These are phyloP conservation scores for Agrotis exclamationis DNA, from an alignment of 2,888 invertebrate species.

Conservation along the genomic window DNA sequence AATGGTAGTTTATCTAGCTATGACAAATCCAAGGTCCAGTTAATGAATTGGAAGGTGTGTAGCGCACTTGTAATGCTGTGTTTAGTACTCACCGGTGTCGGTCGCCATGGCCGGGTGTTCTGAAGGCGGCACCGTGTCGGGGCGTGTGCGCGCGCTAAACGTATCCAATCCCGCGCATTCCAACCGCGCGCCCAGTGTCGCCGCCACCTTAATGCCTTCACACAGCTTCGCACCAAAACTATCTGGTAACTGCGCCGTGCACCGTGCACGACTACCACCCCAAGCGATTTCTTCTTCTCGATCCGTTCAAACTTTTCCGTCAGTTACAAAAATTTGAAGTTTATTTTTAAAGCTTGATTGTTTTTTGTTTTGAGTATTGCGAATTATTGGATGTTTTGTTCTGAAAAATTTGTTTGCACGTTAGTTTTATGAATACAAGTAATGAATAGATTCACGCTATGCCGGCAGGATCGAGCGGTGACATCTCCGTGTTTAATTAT, in stretches of 20 bases:
- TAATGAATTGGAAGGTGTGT: background rate
- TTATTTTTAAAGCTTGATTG: slow-evolving; percentile 75
- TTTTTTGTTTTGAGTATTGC: slow-evolving; percentile 71
- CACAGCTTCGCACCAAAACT: slow-evolving; percentile 71
- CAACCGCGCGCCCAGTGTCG: slow-evolving; percentile 84
- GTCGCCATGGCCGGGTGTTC: slow-evolving; percentile 90
- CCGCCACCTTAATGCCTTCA: slow-evolving; percentile 86
- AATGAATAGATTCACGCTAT: slow-evolving; percentile 36
- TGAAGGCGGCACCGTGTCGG: slow-evolving; percentile 89
- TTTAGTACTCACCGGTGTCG: slow-evolving; percentile 85
- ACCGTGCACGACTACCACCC: slow-evolving; percentile 50
- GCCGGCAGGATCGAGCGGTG: slow-evolving; percentile 70
- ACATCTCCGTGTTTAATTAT: slow-evolving; percentile 64
- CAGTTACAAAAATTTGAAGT: slow-evolving; percentile 61
- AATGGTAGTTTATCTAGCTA: background rate
- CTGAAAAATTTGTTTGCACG: slow-evolving; percentile 68
- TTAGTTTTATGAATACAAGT: slow-evolving; percentile 54
- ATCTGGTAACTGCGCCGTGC: slow-evolving; percentile 63
- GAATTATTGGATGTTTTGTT: slow-evolving; percentile 71
- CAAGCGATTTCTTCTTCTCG: slow-evolving; percentile 26
- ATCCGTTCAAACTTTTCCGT: slow-evolving; percentile 40
- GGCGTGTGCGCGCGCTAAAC: slow-evolving; percentile 88
- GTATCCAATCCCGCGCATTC: slow-evolving; percentile 89
- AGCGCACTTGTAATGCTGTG: slow-evolving; percentile 15
- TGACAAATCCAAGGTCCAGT: background rate